Evolutionary conservation across 2,888 invertebrate genomes (phyloP), one percentile per base, ranked within the genome.

Genomic region (Beris morrisii): DNA sequence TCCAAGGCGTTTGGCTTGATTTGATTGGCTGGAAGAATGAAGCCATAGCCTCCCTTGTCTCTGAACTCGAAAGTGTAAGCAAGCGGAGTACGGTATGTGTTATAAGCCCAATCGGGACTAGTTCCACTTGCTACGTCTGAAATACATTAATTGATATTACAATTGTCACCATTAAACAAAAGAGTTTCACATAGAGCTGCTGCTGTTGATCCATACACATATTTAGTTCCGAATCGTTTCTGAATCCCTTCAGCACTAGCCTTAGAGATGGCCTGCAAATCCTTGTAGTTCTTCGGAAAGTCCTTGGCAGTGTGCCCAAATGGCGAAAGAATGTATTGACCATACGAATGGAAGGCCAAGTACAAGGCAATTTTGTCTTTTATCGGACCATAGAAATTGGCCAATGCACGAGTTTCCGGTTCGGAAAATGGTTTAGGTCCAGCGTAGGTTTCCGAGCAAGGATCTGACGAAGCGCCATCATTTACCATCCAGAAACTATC

Each of bases 11-110:
- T 84, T 11, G 86, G 84, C 5, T 84, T 73, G 66, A 92, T 91
- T 73, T 87, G 84, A 0, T 81, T 76, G 0, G 86, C 76, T 0
- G 91, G 91, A 0, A 92, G 79, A 0, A 89, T 76, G 74, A 90
- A 89, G 0, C 92, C 92, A 73, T 84, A 85, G 0, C 77, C 74
- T 0, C 90, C 91, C 3, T 79, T 83, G 74, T 92, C 92, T 4
- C 92, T 82, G 1, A 88, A 79, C 73, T 87, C 87, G 63, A 85
- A 82, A 0, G 85, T 85, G 73, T 81, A 85, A 12, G 82, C 77
- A 43, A 85, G 78, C 45, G 83, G 82, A 9, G 84, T 78, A 4
- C 80, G 79, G 9, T 81, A 77, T 0, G 74, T 76, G 11, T 82
- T 84, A 69, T 83, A 83, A 0, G 82, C 84, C 83, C 84, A 87